A percentile compares a stretch with the other conserved stretches of the same genome.
phyloP scores from a whole-genome alignment of 2,888 invertebrate species.

The Chorisops tibialis region DNA sequence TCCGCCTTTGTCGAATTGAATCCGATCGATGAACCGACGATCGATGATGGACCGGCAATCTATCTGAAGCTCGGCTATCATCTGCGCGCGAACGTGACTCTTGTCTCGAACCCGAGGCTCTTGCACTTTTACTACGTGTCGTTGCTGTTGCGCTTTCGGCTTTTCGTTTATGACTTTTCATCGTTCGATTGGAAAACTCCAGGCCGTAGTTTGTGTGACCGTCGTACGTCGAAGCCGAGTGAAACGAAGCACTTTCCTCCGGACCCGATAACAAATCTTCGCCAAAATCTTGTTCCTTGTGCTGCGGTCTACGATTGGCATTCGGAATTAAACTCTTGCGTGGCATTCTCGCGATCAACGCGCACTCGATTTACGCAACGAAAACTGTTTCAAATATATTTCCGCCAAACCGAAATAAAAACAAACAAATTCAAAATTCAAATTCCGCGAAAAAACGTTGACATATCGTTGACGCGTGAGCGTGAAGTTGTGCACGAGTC shows the following conservation, averaged over 20 bases:
- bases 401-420: not conserved
- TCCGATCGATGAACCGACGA: not conserved
- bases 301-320: not conserved
- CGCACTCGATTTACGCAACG: not conserved
- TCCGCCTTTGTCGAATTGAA: not conserved
- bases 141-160: not conserved
- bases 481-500: too few species aligned
- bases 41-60: too few species aligned
- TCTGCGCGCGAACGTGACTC: not conserved
- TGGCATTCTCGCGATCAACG: not conserved
- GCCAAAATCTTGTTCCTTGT: not conserved
- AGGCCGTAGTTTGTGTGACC: conserved; percentile 9
- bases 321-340: not conserved
- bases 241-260: not conserved
- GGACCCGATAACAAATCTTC: not conserved
- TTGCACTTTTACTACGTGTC: not conserved
- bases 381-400: not conserved
- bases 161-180: too few species aligned
- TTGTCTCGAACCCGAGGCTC: not conserved
- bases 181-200: not conserved
- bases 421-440: not conserved
- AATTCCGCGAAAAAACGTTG: too few species aligned
- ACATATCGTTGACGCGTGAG: too few species aligned
- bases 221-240: conserved; percentile 4
- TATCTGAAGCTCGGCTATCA: not conserved